A percentile compares a stretch with the other conserved stretches of the same genome.
Conservation (phyloP, 2,797 vertebrate genomes). For the Podarcis siculus region DNA sequence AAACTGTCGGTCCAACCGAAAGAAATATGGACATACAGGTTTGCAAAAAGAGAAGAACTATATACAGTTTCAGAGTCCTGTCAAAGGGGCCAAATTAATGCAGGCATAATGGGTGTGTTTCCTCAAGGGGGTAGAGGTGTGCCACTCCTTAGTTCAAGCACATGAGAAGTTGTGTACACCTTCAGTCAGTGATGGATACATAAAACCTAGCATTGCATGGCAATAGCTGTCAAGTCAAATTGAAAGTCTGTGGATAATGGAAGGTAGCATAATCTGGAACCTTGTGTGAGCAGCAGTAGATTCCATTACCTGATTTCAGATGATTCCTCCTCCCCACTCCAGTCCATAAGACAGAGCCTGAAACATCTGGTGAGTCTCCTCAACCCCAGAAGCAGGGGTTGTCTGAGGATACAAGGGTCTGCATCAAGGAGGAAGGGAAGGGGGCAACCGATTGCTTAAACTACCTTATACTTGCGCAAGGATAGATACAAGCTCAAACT, state of each 20-base stretch:
- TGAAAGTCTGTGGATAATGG: background rate
- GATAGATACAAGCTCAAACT: conserved; percentile 28
- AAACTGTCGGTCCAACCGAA: background rate
- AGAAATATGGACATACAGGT: background rate
- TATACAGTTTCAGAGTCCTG: background rate
- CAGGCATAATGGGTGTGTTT: background rate
- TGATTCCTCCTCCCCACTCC: background rate
- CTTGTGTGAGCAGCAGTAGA: background rate
- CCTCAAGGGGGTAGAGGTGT: background rate
- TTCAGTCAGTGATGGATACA: background rate
- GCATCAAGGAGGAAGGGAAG: background rate
- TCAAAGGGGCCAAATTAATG: background rate
- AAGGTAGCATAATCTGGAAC: background rate
- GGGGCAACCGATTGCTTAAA: background rate
- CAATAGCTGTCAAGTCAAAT: background rate
- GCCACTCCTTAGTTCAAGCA: conserved; percentile 7
- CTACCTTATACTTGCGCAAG: background rate
- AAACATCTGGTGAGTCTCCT: background rate
- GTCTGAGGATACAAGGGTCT: background rate
- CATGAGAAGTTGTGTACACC: background rate
- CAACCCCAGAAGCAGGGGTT: background rate
- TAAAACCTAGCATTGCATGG: background rate
- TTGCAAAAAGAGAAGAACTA: background rate
- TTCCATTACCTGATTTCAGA: background rate
- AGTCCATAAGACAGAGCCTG: background rate